Evolutionary conservation across 1,140 invertebrate genomes (phyloP), one percentile per base, ranked within the genome.

Genomic region (Telenomus remus): DNA sequence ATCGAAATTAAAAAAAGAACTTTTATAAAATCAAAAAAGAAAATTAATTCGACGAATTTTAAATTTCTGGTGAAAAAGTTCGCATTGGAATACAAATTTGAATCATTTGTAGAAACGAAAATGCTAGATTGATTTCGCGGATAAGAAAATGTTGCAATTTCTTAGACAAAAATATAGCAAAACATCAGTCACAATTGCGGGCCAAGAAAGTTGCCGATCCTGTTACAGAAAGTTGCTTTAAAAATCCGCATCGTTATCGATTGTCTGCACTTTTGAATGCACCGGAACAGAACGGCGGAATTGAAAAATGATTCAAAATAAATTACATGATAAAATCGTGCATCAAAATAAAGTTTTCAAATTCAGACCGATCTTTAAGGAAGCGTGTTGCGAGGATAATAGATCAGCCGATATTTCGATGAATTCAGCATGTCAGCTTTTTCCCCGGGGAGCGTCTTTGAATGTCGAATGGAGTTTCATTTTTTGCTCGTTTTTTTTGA

Each of bases 281-380:
- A 4, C 13, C 37, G 37, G 12, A 44, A 51, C 49, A 68, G 48
- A 57, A 57, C 27, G 6, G 33, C 51, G 16, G 19, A 53, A 68
- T 68, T 56, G 64, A 68, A 59, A 68, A 68, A 68, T 68, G 47
- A 43, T 46, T 13, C 27, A 55, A 68, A 59, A 68, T 68, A 68
- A 50, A 55, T 68, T 51, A 59, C 39, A 14, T 14, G 55, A 49
- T 59, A 59, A 39, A 27, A 59, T 59, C 42, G 51, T 11, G 4
- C 8, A n/a, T 35, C n/a, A 43, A 46, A 61, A 50, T 50, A 61
- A 61, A 46, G 49, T 44, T 70, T 56, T 61, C 37, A 70, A 61
- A 55, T 57, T 50, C 37, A 50, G 44, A 48, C 42, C 35, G 43
- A 54, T 69, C 56, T 53, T 69, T 54, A 42, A 48, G 50, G 50